Evolutionary conservation across 2,888 invertebrate genomes (phyloP).

Genomic region (Eristalinus sepulchralis): DNA sequence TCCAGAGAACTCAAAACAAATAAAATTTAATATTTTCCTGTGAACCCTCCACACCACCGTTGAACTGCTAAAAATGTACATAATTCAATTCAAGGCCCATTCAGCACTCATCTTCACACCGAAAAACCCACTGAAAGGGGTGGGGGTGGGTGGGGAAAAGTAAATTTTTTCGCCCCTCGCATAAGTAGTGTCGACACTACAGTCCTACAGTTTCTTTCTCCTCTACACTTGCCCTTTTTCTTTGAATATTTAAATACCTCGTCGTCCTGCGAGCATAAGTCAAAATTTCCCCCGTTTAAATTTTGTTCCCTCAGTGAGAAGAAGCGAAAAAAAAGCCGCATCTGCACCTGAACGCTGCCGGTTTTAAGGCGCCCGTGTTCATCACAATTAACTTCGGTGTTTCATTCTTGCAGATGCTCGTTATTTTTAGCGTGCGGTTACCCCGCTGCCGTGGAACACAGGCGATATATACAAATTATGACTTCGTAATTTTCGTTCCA

Average conservation of each 20-base stretch:
- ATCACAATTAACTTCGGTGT: background rate
- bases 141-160: background rate
- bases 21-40: too few species aligned
- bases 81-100: background rate
- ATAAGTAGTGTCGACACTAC: background rate
- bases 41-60: too few species aligned
- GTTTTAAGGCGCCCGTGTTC: background rate
- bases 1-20: too few species aligned
- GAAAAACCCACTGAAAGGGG: background rate
- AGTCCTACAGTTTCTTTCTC: background rate
- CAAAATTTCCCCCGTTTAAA: background rate
- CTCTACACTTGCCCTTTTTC: background rate
- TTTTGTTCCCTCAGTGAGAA: background rate
- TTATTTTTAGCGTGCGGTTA: background rate
- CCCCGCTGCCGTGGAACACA: background rate
- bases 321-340: background rate
- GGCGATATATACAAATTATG: background rate
- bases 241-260: background rate
- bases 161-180: background rate
- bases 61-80: background rate
- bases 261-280: background rate
- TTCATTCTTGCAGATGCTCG: background rate
- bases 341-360: background rate
- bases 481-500: background rate
- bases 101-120: background rate